Evolutionary conservation across 2,113 vertebrate species (phyloP).

Genomic region (Ictidomys tridecemlineatus): DNA sequence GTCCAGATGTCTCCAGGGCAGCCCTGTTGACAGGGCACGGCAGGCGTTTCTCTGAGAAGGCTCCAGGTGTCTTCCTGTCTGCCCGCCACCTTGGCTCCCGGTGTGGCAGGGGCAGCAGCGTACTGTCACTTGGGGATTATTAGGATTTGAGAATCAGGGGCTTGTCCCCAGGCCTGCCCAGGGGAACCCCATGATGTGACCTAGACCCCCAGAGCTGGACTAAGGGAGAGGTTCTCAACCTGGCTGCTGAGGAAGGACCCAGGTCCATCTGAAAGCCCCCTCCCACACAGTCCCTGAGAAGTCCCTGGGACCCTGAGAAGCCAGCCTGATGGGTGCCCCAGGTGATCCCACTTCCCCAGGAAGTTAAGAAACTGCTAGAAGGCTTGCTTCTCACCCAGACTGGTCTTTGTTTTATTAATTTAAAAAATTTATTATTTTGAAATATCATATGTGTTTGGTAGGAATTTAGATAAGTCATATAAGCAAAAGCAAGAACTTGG

Average conservation of each 20-base stretch:
- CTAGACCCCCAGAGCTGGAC: fast-evolving
- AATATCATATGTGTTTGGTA: neutral
- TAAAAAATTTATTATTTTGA: neutral
- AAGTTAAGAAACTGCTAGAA: neutral
- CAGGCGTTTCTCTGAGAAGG: neutral
- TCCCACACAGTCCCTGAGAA: too few relatives aligned
- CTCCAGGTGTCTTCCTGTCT: neutral
- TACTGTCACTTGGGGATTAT: neutral
- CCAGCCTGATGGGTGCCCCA: too few relatives aligned
- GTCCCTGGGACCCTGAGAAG: neutral
- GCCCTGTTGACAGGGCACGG: neutral
- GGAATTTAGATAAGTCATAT: neutral
- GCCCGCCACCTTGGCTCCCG: too few relatives aligned
- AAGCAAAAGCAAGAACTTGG: neutral
- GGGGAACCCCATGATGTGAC: neutral
- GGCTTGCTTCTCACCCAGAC: neutral
- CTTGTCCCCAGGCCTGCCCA: neutral
- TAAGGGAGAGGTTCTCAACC: neutral
- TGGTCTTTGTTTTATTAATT: neutral
- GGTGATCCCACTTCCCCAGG: fast-evolving
- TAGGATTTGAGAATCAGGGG: neutral
- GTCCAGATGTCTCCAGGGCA: fast-evolving
- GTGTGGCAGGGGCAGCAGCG: too few relatives aligned
- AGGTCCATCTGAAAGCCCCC: neutral
- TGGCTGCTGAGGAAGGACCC: neutral